Percentiles rank a stretch among this genome's conserved stretches.
These are phyloP conservation scores for Psittacula derbiana DNA, from an alignment of 2,797 vertebrate genomes.

Conservation along the genomic window DNA sequence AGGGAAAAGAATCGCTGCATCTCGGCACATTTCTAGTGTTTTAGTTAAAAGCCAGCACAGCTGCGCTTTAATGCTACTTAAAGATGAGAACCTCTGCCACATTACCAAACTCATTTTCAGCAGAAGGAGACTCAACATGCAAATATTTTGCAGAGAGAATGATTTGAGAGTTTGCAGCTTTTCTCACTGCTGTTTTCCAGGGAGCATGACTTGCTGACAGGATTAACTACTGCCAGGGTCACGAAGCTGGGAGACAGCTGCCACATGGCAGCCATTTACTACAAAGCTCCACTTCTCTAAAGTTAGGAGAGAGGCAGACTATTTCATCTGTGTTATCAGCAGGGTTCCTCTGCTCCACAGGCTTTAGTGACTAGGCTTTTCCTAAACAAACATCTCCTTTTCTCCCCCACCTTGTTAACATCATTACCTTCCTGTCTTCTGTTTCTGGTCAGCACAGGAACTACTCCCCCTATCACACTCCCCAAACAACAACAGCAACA, in stretches of 20 bases:
- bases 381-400: conserved; percentile 67
- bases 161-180: conserved; percentile 35
- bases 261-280: conserved; percentile 76
- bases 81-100: conserved; percentile 20
- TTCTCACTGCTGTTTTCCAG: conserved; percentile 42
- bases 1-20: background rate
- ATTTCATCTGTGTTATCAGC: conserved; percentile 69
- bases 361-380: conserved; percentile 46
- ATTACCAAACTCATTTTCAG: conserved; percentile 14
- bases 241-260: conserved; percentile 68
- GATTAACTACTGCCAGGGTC: conserved; percentile 68
- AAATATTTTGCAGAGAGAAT: conserved; percentile 23
- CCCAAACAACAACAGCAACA: background rate
- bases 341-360: conserved; percentile 53
- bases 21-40: background rate
- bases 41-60: conserved; percentile 20
- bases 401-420: conserved; percentile 52
- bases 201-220: conserved; percentile 61
- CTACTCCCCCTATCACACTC: background rate
- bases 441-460: conserved; percentile 38
- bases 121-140: background rate
- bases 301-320: conserved; percentile 62
- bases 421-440: conserved; percentile 58
- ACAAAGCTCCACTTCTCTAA: conserved; percentile 55
- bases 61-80: conserved; percentile 2